Conservation (phyloP, 2,113 vertebrate species). For the Tupaia tana region DNA sequence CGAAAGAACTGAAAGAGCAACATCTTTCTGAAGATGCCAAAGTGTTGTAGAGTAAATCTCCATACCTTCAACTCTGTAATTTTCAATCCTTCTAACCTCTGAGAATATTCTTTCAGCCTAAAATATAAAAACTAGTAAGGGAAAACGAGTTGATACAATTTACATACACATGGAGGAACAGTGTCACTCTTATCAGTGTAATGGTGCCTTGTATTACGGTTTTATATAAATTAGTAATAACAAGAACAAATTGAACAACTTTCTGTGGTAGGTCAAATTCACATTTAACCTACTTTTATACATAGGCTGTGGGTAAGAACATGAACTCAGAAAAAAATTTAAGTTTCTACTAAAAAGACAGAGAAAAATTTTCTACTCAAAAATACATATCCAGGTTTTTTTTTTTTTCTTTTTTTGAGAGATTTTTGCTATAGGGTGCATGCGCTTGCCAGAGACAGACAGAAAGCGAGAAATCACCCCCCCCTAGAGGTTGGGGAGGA, state of each 20-base stretch:
- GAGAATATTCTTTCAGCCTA: constrained; percentile 98
- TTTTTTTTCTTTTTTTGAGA: no score
- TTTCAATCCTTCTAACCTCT: constrained; percentile 97
- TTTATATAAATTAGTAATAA: constrained; percentile 34
- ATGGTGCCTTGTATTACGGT: neutral
- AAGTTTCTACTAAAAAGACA: neutral
- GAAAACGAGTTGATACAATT: constrained; percentile 50
- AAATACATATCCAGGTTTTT: neutral
- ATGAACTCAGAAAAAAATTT: constrained; percentile 45
- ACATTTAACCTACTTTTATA: neutral
- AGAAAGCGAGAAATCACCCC: no score
- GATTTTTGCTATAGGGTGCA: no score
- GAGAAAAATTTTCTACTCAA: neutral
- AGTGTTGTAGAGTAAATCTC: constrained; percentile 98
- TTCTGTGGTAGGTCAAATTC: neutral
- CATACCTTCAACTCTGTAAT: constrained; percentile 97
- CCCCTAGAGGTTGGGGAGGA: no score
- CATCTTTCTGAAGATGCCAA: constrained; percentile 99
- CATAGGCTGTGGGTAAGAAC: neutral
- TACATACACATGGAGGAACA: neutral
- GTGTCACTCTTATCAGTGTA: neutral
- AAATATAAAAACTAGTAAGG: constrained; percentile 56
- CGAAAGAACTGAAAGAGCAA: constrained; percentile 96
- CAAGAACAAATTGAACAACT: neutral
- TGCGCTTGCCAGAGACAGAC: no score